Conservation (phyloP, 2,113 vertebrate genomes). For the Caranx melampygus region DNA sequence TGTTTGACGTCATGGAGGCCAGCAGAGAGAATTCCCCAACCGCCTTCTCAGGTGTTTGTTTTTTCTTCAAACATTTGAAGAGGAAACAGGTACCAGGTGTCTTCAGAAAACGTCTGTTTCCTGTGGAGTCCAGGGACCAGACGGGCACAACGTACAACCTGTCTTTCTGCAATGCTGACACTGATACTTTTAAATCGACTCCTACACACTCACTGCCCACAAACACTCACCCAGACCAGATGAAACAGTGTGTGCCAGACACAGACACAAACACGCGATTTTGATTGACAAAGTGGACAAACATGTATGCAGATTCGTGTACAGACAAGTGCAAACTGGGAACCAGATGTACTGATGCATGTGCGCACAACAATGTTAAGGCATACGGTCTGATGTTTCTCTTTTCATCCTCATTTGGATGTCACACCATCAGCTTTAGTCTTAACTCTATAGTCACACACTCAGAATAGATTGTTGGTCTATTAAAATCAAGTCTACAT, state of each 20-base stretch:
- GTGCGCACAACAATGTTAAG: background rate
- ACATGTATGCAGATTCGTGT: slow-evolving; percentile 27
- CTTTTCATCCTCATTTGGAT: background rate
- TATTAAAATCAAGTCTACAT: background rate
- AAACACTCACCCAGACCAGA: slow-evolving; percentile 53
- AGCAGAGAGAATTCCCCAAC: slow-evolving; percentile 52
- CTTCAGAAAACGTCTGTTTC: slow-evolving; percentile 60
- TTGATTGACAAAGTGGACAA: slow-evolving; percentile 18
- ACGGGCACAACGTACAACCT: slow-evolving; percentile 25
- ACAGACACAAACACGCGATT: slow-evolving; percentile 48
- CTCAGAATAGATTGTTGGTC: background rate
- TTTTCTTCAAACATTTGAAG: slow-evolving; percentile 57
- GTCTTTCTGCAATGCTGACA: slow-evolving; percentile 35
- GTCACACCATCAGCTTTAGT: background rate
- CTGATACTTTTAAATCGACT: slow-evolving; percentile 41
- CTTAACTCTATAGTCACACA: background rate
- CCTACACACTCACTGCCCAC: slow-evolving; percentile 17
- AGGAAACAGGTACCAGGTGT: slow-evolving; percentile 73
- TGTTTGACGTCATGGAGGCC: slow-evolving; percentile 55
- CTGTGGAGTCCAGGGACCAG: slow-evolving; percentile 48
- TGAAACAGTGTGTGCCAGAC: slow-evolving; percentile 39
- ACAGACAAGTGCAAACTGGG: slow-evolving; percentile 13
- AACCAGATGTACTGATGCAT: slow-evolving; percentile 13
- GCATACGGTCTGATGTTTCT: background rate
- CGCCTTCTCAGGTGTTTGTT: slow-evolving; percentile 70